These are phyloP conservation scores for Aleiodes testaceus DNA, from an alignment of 2,888 invertebrate species.

Conservation along the genomic window DNA sequence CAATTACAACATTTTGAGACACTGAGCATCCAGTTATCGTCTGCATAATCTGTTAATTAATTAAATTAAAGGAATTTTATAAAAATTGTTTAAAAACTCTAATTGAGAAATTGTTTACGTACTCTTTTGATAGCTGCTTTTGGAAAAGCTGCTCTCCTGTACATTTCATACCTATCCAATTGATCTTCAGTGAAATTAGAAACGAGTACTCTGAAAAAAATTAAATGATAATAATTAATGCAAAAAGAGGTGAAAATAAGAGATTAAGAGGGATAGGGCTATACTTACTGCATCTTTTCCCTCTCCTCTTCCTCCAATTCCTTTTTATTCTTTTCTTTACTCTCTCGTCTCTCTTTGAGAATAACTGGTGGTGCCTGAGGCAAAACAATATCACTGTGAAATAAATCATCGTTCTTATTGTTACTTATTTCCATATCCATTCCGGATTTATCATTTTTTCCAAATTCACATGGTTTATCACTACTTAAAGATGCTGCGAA, in stretches of 20 bases:
- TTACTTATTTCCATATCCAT: slow-evolving; percentile 49
- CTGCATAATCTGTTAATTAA: slow-evolving; percentile 85
- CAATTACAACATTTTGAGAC: slow-evolving; percentile 99
- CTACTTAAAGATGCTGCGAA: neutral
- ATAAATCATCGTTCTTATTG: slow-evolving; percentile 61
- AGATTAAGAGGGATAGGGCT: too few species aligned
- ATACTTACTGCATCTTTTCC: slow-evolving; percentile 94
- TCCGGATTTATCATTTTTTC: slow-evolving; percentile 43
- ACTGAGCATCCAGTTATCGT: slow-evolving; percentile 97
- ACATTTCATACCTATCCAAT: slow-evolving; percentile 98
- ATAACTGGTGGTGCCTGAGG: slow-evolving; percentile 54
- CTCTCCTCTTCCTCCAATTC: slow-evolving; percentile 95
- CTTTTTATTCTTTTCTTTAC: slow-evolving; percentile 83
- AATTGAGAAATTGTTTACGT: slow-evolving; percentile 47
- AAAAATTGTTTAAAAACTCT: too few species aligned
- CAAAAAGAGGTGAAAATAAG: too few species aligned
- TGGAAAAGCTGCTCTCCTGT: slow-evolving; percentile 95
- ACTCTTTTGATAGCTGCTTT: slow-evolving; percentile 97
- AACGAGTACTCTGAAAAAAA: slow-evolving; percentile 87
- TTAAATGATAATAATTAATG: slow-evolving; percentile 1
- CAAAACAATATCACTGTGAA: slow-evolving; percentile 63
- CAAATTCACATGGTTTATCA: neutral
- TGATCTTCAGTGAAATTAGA: slow-evolving; percentile 99
- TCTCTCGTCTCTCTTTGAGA: slow-evolving; percentile 73
- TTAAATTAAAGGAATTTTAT: neutral